Evolutionary conservation across 2,797 vertebrate genomes (phyloP), one percentile per base, ranked within the genome.

Genomic region (Sciaenops ocellatus): DNA sequence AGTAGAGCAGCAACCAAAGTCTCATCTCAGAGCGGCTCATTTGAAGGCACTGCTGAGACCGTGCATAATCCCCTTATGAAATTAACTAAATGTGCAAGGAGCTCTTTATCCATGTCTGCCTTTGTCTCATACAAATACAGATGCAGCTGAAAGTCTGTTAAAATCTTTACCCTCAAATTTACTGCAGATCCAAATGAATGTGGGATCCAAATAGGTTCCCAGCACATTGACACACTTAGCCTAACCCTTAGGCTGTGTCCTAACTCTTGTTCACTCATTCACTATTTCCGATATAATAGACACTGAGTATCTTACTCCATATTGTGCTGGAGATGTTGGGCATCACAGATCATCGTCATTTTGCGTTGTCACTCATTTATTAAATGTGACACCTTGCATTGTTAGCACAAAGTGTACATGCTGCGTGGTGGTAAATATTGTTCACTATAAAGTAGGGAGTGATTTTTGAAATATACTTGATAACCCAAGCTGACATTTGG

Each of bases 61-160:
- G 62, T 55, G 81, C 67, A 80, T 90, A 91, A 90, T 89, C 84
- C 87, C 87, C 81, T 89, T 68, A 89, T 91, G 82, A 92, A 91
- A 90, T 90, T 85, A 92, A 87, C 80, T 79, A 70, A 83, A 86
- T 34, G 55, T 83, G 76, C 61, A 69, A 76, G 74, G 67, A 79
- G 83, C 83, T 78, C 70, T 81, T 81, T 73, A 79, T 77, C 71
- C 80, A 41, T 8, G 68, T 75, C 78, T 59, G 70, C 76, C 74
- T 89, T 85, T 89, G 76, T 91, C 91, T 92, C 90, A 87, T 76
- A 79, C 67, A 77, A 87, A 78, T 71, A 67, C 68, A 65, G 52
- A 81, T 63, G 50, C 64, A n/a, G 48, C 73, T 22, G 28, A 38
- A 54, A 69, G 20, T 65, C 48, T 28, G 26, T 28, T 6, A 17